Evolutionary conservation across 2,888 invertebrate genomes (phyloP).

Genomic region (Lasioglossum villosulum): DNA sequence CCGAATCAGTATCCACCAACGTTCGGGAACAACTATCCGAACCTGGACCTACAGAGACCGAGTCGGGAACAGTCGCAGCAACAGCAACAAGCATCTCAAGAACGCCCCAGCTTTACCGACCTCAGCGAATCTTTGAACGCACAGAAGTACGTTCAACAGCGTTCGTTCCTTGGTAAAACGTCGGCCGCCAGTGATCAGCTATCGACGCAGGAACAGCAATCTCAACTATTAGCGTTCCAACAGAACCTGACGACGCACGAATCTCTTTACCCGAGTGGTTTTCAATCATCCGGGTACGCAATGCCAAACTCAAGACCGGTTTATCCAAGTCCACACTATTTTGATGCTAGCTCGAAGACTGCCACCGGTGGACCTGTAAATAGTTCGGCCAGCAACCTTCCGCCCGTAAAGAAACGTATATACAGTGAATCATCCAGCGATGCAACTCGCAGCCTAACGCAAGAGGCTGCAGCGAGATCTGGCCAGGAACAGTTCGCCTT

Average conservation of each 20-base stretch:
- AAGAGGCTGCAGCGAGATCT: conserved; percentile 70
- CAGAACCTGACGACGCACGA: conserved; percentile 79
- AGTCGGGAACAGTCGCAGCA: conserved; percentile 65
- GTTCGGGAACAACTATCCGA: conserved; percentile 76
- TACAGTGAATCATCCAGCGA: conserved; percentile 77
- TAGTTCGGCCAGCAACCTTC: conserved; percentile 70
- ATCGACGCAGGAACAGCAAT: conserved; percentile 76
- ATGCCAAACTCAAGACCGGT: conserved; percentile 81
- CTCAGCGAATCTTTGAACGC: conserved; percentile 71
- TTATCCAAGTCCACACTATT: conserved; percentile 81
- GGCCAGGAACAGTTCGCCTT: conserved; percentile 80
- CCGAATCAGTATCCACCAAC: conserved; percentile 76
- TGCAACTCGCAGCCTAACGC: conserved; percentile 68
- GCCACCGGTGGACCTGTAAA: conserved; percentile 58
- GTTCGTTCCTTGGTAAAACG: conserved; percentile 69
- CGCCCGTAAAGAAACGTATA: conserved; percentile 81
- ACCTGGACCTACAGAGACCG: conserved; percentile 74
- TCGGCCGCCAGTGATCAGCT: conserved; percentile 56
- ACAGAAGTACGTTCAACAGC: conserved; percentile 75
- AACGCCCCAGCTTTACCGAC: conserved; percentile 73
- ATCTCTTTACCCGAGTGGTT: conserved; percentile 79
- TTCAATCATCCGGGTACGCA: conserved; percentile 80
- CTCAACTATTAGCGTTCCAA: conserved; percentile 78
- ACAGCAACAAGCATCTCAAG: conserved; percentile 72
- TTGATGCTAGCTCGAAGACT: conserved; percentile 77